Base-by-base conservation (phyloP, 2,797 vertebrate species). In the Phalanger gymnotis region DNA sequence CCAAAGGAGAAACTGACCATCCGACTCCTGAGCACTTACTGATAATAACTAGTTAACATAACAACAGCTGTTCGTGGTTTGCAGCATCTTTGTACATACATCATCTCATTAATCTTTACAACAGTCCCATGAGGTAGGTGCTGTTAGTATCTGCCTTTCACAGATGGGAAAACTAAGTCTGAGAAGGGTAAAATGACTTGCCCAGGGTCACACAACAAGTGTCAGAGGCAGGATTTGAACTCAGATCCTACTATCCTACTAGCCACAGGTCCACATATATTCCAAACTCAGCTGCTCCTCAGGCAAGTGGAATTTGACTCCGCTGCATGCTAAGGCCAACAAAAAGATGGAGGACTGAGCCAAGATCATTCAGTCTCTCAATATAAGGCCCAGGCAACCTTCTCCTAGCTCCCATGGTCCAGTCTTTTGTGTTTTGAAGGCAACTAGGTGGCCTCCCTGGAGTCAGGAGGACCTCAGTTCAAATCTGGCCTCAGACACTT, bases 11-110 rank as follows among this genome's bases (percentile, higher is more conserved):
- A 81, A 47, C 2, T 25, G 19, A 81, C 22, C 40, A 87, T 40
- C 4, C 0, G 5, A 28, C 4, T 0, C 22, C 34, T 7, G n/a
- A 16, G 22, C n/a, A 7, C 16, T 12, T n/a, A 66, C 30, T 31
- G 57, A 66, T 66, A 66, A 66, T 16, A 66, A n/a, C 14, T n/a
- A 66, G 14, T 16, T n/a, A 66, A 19, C 34, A 22, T 40, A n/a
- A 22, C 19, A 73, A 6, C 11, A 25, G n/a, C 19, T 25, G 25
- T 47, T 66, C 14, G 16, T n/a, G 34, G 58, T 16, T n/a, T 66
- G 31, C 12, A 66, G 4, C 58, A 14, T 40, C 19, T 81, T 81
- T 87, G 25, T 47, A 51, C 40, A 27, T 40, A 87, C 10, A 34
- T 27, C 34, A 27, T 81, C 22, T 47, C 73, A 81, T 25, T 10